Evolutionary conservation across 1,140 invertebrate species (phyloP).

Genomic region (Metaphire vulgaris): DNA sequence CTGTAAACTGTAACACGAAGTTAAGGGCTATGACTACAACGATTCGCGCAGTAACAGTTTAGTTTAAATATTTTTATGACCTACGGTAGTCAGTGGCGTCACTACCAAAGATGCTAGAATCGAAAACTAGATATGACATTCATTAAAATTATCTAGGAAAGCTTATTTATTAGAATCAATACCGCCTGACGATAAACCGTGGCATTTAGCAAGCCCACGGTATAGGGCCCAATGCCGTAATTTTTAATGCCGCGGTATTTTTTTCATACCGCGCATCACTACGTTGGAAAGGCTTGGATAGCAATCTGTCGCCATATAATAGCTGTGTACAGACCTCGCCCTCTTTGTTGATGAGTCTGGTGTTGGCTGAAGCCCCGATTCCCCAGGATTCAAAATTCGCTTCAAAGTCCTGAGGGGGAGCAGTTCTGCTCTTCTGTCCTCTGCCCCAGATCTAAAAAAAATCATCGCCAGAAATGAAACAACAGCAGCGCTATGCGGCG

Average conservation of each 20-base stretch:
- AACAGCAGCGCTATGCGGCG: no score
- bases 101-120: no score
- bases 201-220: no score
- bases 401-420: conserved; percentile 12
- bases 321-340: conserved; percentile 7
- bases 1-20: no score
- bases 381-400: conserved; percentile 18
- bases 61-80: no score
- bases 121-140: no score
- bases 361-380: conserved; percentile 14
- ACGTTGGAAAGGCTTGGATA: neutral
- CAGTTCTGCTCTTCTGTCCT: conserved; percentile 8
- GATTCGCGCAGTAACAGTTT: no score
- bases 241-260: neutral
- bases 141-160: neutral
- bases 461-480: no score
- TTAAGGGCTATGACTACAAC: no score
- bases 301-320: neutral
- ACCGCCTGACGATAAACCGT: no score
- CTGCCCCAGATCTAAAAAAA: conserved; percentile 17
- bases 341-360: conserved; percentile 18
- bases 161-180: neutral
- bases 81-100: no score
- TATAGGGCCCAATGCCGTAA: no score
- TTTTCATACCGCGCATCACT: neutral